Percentiles rank a stretch among this genome's conserved stretches.
These are phyloP conservation scores for Orgyia antiqua DNA, from an alignment of 2,888 invertebrate genomes.

Conservation along the genomic window DNA sequence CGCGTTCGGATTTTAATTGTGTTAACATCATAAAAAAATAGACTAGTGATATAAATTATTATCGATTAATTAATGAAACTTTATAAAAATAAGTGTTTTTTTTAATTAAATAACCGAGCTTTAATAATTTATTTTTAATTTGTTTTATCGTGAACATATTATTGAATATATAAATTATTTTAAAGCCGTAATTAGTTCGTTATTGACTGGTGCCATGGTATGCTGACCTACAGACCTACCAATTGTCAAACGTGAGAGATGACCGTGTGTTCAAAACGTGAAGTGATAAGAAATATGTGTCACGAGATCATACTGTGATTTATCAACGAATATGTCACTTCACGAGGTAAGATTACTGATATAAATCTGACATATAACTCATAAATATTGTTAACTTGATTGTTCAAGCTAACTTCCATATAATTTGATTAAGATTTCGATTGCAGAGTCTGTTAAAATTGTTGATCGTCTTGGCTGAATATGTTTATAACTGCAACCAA, in stretches of 20 bases:
- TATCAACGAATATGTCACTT: conserved; percentile 55
- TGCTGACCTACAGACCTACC: too few relatives aligned
- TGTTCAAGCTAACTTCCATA: neutral
- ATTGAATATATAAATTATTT: conserved; percentile 15
- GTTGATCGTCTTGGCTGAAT: too few relatives aligned
- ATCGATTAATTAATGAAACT: too few relatives aligned
- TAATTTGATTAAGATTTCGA: too few relatives aligned
- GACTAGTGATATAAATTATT: too few relatives aligned
- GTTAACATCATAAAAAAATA: too few relatives aligned
- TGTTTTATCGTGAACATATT: conserved; percentile 14
- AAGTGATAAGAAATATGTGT: conserved; percentile 56
- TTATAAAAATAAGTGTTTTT: too few relatives aligned
- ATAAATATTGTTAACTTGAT: too few relatives aligned
- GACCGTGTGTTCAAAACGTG: conserved; percentile 25
- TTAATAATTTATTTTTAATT: conserved; percentile 14
- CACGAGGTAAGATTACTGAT: conserved; percentile 54
- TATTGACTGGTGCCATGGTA: too few relatives aligned
- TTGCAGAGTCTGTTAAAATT: too few relatives aligned
- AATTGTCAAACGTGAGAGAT: conserved; percentile 34
- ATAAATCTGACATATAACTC: too few relatives aligned
- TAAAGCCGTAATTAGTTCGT: conserved; percentile 4
- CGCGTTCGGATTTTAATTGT: conserved; percentile 37
- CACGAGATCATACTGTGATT: conserved; percentile 42
- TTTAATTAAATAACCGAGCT: conserved; percentile 3
- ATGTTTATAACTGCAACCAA: too few relatives aligned